These are phyloP conservation scores for Lydus trimaculatus DNA, from an alignment of 2,888 invertebrate species.

Conservation along the genomic window DNA sequence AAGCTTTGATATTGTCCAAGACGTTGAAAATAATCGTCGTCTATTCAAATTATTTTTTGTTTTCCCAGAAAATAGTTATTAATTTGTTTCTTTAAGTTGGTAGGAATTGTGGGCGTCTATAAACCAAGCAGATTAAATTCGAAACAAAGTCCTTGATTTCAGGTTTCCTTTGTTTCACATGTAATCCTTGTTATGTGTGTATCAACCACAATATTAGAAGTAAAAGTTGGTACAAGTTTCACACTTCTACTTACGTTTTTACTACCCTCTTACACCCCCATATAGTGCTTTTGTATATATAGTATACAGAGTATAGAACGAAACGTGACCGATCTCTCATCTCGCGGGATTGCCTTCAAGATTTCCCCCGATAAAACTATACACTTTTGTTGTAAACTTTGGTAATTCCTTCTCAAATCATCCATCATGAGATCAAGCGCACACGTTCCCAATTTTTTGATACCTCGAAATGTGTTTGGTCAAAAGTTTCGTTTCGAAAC, in stretches of 20 bases:
- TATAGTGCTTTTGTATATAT: slow-evolving; percentile 41
- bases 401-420: slow-evolving; percentile 61
- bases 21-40: slow-evolving; percentile 39
- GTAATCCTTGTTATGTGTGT: slow-evolving; percentile 26
- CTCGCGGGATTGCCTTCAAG: slow-evolving; percentile 63
- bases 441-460: slow-evolving; percentile 54
- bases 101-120: not conserved
- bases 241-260: slow-evolving; percentile 21
- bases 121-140: not conserved
- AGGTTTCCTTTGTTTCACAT: slow-evolving; percentile 24
- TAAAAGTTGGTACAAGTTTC: slow-evolving; percentile 32
- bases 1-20: slow-evolving; percentile 37
- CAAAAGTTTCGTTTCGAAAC: slow-evolving; percentile 34
- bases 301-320: slow-evolving; percentile 38
- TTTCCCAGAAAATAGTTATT: not conserved
- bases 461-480: slow-evolving; percentile 43
- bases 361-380: slow-evolving; percentile 69
- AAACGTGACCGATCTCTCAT: slow-evolving; percentile 67
- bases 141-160: slow-evolving; percentile 6
- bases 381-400: slow-evolving; percentile 63
- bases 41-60: not conserved
- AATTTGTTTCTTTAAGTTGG: not conserved
- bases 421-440: slow-evolving; percentile 59
- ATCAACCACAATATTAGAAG: slow-evolving; percentile 26
- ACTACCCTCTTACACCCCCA: not conserved